Evolutionary conservation across 2,113 vertebrate species (phyloP).

Genomic region (Anarhynchus alexandrinus): DNA sequence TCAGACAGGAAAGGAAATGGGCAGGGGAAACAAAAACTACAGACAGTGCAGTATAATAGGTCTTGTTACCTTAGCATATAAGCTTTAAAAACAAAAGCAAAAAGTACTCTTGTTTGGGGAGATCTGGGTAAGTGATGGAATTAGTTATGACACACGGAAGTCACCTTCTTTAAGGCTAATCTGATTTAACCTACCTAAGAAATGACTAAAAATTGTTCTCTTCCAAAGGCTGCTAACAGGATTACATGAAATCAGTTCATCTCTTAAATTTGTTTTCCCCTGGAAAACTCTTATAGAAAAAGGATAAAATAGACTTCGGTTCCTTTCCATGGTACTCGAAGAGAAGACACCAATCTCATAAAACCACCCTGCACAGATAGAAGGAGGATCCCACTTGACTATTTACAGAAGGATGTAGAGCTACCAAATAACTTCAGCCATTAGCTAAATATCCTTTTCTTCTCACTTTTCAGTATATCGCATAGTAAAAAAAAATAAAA

Average conservation of each 20-base stretch:
- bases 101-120: background rate
- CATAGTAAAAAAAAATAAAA: rapidly evolving
- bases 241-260: background rate
- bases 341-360: background rate
- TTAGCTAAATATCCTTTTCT: background rate
- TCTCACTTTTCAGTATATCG: background rate
- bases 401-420: background rate
- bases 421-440: background rate
- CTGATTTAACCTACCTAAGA: background rate
- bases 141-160: background rate
- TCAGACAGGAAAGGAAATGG: background rate
- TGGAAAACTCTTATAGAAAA: background rate
- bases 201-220: background rate
- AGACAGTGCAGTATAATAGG: background rate
- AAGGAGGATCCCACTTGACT: background rate
- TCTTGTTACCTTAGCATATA: background rate
- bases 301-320: background rate
- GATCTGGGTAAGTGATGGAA: background rate
- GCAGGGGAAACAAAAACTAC: background rate
- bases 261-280: background rate
- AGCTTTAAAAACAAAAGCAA: background rate
- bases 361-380: background rate
- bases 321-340: background rate
- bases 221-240: background rate
- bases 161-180: background rate